Evolutionary conservation across 2,113 vertebrate species (phyloP).

Genomic region (Syngnathus floridae): DNA sequence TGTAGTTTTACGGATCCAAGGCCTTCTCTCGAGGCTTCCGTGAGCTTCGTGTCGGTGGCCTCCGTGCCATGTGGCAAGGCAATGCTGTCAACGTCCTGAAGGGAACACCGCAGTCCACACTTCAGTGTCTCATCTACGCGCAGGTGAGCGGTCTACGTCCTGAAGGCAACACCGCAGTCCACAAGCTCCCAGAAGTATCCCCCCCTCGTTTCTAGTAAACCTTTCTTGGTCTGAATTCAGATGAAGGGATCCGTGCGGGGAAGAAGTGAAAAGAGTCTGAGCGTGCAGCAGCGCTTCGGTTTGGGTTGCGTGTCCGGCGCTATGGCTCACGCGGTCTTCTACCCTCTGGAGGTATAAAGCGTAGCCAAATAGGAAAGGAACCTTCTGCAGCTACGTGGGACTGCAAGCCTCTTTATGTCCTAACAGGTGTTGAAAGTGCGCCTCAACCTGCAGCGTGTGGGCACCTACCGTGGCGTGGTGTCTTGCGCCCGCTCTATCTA

Average conservation of each 20-base stretch:
- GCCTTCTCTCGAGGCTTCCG: constrained; percentile 56
- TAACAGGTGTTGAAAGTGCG: constrained; percentile 69
- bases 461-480: constrained; percentile 49
- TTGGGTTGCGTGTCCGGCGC: constrained; percentile 69
- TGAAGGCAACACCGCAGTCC: not conserved
- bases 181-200: not conserved
- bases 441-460: constrained; percentile 63
- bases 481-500: constrained; percentile 58
- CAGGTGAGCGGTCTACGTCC: constrained; percentile 46
- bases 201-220: constrained; percentile 1
- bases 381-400: too few species aligned
- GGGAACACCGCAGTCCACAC: constrained; percentile 69
- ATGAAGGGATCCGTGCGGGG: constrained; percentile 57
- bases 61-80: constrained; percentile 71
- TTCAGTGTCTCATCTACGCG: constrained; percentile 70
- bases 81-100: constrained; percentile 69
- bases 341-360: constrained; percentile 69
- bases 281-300: constrained; percentile 66
- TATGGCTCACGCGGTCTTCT: constrained; percentile 67
- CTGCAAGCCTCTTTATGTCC: not conserved
- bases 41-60: constrained; percentile 52
- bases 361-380: not conserved
- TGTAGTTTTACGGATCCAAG: constrained; percentile 65
- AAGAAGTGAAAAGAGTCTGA: constrained; percentile 49
- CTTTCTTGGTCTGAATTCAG: constrained; percentile 28